These are phyloP conservation scores for Ophion costatus DNA, from an alignment of 2,888 invertebrate species.

Conservation along the genomic window DNA sequence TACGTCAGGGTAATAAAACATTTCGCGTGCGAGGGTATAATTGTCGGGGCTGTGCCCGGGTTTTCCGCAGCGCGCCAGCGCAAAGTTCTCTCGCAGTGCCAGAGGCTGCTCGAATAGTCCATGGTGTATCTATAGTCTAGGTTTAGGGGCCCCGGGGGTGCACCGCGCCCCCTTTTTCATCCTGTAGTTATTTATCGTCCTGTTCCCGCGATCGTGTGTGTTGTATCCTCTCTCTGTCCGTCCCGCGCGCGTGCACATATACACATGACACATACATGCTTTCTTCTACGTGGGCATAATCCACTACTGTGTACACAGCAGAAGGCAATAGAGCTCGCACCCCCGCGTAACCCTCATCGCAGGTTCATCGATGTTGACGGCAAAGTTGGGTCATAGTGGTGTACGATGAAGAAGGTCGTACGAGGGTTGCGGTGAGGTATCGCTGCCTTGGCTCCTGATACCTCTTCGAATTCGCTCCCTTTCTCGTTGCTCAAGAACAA, in stretches of 20 bases:
- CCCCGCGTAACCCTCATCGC: constrained; percentile 68
- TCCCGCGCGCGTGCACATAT: constrained; percentile 11
- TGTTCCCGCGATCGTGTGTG: constrained; percentile 66
- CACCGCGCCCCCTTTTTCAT: constrained; percentile 82
- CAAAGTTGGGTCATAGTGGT: constrained; percentile 66
- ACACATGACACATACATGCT: constrained; percentile 10
- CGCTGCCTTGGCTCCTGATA: constrained; percentile 55
- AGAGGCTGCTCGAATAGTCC: constrained; percentile 69
- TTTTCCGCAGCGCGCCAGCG: constrained; percentile 63
- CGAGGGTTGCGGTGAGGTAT: constrained; percentile 68
- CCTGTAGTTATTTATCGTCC: constrained; percentile 82
- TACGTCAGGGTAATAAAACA: constrained; percentile 80
- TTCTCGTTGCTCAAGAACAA: constrained; percentile 34
- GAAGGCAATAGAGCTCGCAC: constrained; percentile 63
- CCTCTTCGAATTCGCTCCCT: constrained; percentile 34
- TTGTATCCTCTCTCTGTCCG: not conserved
- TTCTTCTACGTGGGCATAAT: constrained; percentile 15
- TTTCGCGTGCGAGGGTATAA: constrained; percentile 82
- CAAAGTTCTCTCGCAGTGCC: constrained; percentile 58
- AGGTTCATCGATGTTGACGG: constrained; percentile 74
- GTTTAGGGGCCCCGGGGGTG: constrained; percentile 82
- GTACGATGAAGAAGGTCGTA: constrained; percentile 73
- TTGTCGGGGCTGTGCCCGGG: constrained; percentile 80
- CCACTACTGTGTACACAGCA: constrained; percentile 50
- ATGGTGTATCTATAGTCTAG: constrained; percentile 77